Evolutionary conservation across 2,888 invertebrate species (phyloP).

Genomic region (Amiota mariae): DNA sequence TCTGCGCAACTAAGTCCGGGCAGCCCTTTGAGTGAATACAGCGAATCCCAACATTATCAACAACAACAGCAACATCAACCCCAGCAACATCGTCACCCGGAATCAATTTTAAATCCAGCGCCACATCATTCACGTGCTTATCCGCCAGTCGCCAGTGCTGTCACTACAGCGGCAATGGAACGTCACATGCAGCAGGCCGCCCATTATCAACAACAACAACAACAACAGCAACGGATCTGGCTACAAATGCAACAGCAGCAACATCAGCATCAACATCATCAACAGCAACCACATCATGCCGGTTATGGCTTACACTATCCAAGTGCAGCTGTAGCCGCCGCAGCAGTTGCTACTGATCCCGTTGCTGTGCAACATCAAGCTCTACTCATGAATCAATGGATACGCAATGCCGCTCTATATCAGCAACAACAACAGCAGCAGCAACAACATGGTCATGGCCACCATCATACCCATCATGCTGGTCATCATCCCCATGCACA

Average conservation of each 20-base stretch:
- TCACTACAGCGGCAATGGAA: constrained; percentile 39
- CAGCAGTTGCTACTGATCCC: constrained; percentile 74
- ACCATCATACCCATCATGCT: constrained; percentile 71
- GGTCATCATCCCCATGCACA: constrained; percentile 74
- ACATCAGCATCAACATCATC: constrained; percentile 70
- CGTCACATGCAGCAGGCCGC: constrained; percentile 43
- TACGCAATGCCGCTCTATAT: constrained; percentile 81
- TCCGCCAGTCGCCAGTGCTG: constrained; percentile 36
- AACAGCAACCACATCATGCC: constrained; percentile 56
- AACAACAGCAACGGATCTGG: constrained; percentile 59
- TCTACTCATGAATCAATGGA: constrained; percentile 83
- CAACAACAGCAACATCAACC: constrained; percentile 42
- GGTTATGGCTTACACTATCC: constrained; percentile 40
- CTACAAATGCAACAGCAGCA: constrained; percentile 58
- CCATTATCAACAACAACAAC: constrained; percentile 54
- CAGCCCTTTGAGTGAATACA: constrained; percentile 47
- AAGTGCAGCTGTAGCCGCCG: constrained; percentile 42
- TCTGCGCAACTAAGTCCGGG: constrained; percentile 41
- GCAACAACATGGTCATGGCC: constrained; percentile 36
- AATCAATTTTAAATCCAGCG: background rate
- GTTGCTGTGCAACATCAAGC: constrained; percentile 76
- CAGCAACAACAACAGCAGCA: constrained; percentile 74
- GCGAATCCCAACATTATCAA: constrained; percentile 56
- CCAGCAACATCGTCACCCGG: constrained; percentile 10
- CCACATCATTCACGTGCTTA: background rate